Conservation (phyloP, 1,140 invertebrate genomes). For the Eriosoma lanigerum region DNA sequence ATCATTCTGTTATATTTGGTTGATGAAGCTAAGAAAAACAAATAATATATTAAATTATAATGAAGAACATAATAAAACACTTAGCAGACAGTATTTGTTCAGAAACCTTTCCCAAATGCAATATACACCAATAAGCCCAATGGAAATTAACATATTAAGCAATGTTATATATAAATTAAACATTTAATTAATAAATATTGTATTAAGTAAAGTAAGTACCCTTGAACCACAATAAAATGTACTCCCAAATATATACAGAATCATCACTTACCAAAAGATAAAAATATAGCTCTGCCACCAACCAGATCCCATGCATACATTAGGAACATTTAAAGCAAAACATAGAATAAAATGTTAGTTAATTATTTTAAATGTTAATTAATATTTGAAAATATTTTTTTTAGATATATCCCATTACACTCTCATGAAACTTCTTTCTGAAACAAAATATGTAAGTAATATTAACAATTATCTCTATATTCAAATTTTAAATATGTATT, state of each 20-base stretch:
- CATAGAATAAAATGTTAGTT: conserved; percentile 44
- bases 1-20: conserved; percentile 46
- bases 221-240: conserved; percentile 4
- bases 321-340: conserved; percentile 42
- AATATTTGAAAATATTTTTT: neutral
- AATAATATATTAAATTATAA: conserved; percentile 1
- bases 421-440: neutral
- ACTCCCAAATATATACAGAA: neutral
- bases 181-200: neutral
- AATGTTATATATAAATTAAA: conserved; percentile 45
- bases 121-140: conserved; percentile 46
- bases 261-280: conserved; percentile 38
- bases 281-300: conserved; percentile 45
- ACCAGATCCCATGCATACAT: conserved; percentile 49
- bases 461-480: neutral
- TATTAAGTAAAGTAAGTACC: neutral
- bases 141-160: conserved; percentile 15
- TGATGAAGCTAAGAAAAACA: conserved; percentile 43
- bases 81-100: neutral
- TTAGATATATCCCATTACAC: neutral
- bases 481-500: neutral
- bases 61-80: conserved; percentile 10
- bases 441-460: conserved; percentile 19
- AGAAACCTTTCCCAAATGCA: conserved; percentile 24
- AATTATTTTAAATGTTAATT: conserved; percentile 19